Conservation (phyloP, 1,140 invertebrate genomes). For the Sipha flava region DNA sequence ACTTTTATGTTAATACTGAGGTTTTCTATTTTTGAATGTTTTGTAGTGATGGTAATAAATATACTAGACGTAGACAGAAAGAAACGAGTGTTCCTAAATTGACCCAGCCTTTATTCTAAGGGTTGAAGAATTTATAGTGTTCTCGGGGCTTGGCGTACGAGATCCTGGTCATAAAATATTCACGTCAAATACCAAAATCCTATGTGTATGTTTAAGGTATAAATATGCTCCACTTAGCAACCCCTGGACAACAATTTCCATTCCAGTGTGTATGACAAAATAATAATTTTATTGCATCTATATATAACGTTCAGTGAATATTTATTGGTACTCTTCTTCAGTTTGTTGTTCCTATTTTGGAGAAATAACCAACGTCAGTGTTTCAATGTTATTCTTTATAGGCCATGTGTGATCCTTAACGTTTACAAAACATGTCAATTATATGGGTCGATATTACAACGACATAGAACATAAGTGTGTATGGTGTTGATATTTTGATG, state of each 20-base stretch:
- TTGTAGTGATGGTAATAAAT: too few species aligned
- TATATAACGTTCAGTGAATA: not conserved
- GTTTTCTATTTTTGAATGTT: too few species aligned
- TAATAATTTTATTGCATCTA: not conserved
- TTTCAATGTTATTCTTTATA: too few species aligned
- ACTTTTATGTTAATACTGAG: too few species aligned
- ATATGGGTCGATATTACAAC: not conserved
- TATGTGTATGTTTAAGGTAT: not conserved
- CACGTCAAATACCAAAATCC: conserved; percentile 6
- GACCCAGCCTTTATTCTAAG: not conserved
- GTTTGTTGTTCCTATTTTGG: not conserved
- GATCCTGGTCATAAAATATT: conserved; percentile 4
- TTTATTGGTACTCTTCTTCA: not conserved
- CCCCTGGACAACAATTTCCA: not conserved
- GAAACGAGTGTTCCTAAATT: not conserved
- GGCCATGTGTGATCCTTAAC: not conserved
- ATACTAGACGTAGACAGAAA: too few species aligned
- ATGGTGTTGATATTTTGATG: too few species aligned
- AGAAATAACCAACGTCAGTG: not conserved
- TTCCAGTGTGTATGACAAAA: not conserved
- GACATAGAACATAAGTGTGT: not conserved
- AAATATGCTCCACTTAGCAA: not conserved
- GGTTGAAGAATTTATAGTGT: conserved; percentile 1
- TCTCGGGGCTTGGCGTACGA: not conserved
- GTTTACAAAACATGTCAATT: not conserved